phyloP scores from a whole-genome alignment of 2,888 invertebrate genomes.

The Ptilodon capucinus region DNA sequence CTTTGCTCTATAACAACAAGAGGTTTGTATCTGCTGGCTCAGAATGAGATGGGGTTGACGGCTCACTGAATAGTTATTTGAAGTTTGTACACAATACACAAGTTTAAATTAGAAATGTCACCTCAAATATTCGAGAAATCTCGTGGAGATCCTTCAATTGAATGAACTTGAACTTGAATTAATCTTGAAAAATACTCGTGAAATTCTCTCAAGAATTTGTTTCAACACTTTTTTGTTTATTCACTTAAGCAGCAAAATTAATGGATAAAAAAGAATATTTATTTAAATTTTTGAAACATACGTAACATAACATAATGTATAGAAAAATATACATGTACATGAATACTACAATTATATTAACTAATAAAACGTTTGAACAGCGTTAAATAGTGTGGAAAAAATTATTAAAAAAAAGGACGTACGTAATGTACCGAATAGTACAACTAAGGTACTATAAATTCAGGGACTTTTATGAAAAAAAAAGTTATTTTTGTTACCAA shows the following conservation, averaged over 20 bases:
- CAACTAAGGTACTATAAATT: no score
- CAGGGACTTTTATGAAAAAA: no score
- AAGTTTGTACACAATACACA: conserved; percentile 8
- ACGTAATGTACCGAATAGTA: no score
- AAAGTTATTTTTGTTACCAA: no score
- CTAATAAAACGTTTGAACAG: no score
- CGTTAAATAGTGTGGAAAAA: no score
- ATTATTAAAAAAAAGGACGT: no score
- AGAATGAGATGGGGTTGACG: neutral
- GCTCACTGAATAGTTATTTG: neutral
- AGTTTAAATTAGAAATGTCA: conserved; percentile 31
- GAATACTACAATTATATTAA: no score
- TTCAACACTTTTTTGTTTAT: neutral
- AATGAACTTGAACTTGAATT: neutral
- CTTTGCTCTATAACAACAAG: neutral
- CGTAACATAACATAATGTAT: no score
- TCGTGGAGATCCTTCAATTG: neutral
- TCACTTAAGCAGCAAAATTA: neutral
- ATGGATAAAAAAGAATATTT: neutral
- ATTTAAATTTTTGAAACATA: neutral
- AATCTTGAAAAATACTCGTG: neutral
- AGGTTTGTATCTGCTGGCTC: neutral
- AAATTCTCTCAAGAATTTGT: neutral
- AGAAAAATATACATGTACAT: no score
- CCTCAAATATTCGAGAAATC: neutral